Evolutionary conservation across 1,140 invertebrate species (phyloP), one percentile per base, ranked within the genome.

Genomic region (Neodiprion fabricii): DNA sequence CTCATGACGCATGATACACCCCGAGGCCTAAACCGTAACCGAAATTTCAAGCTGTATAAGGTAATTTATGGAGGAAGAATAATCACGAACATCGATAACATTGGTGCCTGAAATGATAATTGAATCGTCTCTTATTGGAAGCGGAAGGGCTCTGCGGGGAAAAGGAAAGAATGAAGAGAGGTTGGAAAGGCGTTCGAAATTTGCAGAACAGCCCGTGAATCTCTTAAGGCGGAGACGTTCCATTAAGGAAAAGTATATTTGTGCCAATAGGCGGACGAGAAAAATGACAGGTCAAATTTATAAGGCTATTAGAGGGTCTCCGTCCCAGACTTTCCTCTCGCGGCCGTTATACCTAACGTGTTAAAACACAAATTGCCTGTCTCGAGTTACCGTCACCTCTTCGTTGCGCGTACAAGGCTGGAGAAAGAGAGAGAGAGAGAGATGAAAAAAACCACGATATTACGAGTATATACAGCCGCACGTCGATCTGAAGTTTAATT

Each of bases 251-350:
- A 61, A 61, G n/a, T 61, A 61, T 17, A 61, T 61, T 61, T 61
- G 7, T 61, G 53, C 53, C 53, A 61, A 61, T 61, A 61, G 11
- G n/a, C 4, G 53, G 53, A 14, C 11, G 53, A 61, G 53, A 9
- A 61, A 61, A 61, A 61, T 61, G 53, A 61, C 53, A 61, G 53
- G 53, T 61, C 53, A 61, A 61, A 61, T 61, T 61, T 61, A 61
- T 61, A 61, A 61, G 7, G 53, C 53, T 61, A 61, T 61, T 61
- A 61, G n/a, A 4, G 11, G 53, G 53, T 12, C 8, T 61, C 53
- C 53, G 28, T 40, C 53, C 53, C 28, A 40, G 28, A 14, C n/a
- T 61, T 61, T 61, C n/a, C n/a, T 61, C 53, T 61, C 53, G 5
- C 28, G 28, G 28, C 28, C 28, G 11, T 61, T 61, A 61, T 61